Evolutionary conservation across 2,797 vertebrate species (phyloP).

Genomic region (Petrocephalus sullivani): DNA sequence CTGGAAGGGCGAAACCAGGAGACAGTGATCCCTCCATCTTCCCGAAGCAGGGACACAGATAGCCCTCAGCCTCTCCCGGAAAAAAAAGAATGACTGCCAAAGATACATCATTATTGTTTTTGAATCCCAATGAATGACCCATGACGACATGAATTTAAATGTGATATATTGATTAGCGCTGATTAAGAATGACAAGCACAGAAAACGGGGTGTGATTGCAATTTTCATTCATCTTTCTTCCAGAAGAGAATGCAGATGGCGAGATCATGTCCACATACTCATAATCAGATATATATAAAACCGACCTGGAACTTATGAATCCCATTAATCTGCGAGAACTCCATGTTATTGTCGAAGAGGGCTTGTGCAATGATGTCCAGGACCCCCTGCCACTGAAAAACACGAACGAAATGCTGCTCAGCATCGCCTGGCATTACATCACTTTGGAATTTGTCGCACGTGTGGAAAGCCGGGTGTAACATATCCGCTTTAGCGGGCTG

Average conservation of each 20-base stretch:
- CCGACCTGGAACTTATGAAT: conserved; percentile 93
- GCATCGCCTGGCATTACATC: not conserved
- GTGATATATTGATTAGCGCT: not conserved
- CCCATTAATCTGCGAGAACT: conserved; percentile 93
- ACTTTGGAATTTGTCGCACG: not conserved
- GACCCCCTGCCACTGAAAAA: conserved; percentile 88
- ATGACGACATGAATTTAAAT: not conserved
- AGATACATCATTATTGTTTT: not conserved
- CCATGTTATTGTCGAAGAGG: conserved; percentile 90
- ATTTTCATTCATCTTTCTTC: not conserved
- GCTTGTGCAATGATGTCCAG: conserved; percentile 98
- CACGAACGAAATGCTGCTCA: conserved; percentile 7
- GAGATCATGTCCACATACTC: not conserved
- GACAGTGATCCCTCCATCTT: not conserved
- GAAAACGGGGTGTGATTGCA: not conserved
- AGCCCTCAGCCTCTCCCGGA: not conserved
- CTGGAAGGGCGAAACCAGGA: conserved; percentile 50
- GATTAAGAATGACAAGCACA: not conserved
- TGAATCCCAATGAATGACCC: not conserved
- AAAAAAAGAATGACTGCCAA: not conserved
- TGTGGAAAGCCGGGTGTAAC: not conserved
- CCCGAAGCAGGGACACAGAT: not conserved
- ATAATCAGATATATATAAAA: not conserved
- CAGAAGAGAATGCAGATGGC: not conserved
- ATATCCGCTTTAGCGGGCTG: not conserved